These are phyloP conservation scores for Apogon hyalosoma DNA, from an alignment of 2,797 vertebrate genomes.

Conservation along the genomic window DNA sequence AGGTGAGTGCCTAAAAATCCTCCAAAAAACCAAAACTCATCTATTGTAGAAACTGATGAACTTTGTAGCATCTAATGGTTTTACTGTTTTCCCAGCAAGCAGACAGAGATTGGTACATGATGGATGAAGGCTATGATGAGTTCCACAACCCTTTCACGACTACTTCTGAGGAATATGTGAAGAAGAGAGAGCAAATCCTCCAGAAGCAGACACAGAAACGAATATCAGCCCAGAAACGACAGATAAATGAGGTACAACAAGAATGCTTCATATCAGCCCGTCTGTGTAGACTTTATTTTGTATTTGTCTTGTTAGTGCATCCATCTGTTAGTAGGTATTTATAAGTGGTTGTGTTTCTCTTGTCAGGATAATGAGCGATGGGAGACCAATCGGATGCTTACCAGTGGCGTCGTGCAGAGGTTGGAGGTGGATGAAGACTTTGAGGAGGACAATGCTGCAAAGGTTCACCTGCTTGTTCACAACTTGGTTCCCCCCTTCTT, in stretches of 20 bases:
- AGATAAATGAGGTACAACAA: constrained; percentile 94
- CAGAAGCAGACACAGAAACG: constrained; percentile 98
- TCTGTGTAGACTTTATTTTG: neutral
- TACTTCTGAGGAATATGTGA: constrained; percentile 94
- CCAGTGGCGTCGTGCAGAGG: constrained; percentile 97
- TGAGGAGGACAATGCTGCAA: constrained; percentile 97
- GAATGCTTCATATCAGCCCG: neutral
- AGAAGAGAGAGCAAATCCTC: constrained; percentile 95
- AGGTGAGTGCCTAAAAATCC: constrained; percentile 79
- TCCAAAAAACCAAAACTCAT: neutral
- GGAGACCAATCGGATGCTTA: constrained; percentile 99
- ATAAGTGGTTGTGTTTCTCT: constrained; percentile 26
- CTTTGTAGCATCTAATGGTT: constrained; percentile 5
- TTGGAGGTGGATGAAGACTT: constrained; percentile 98
- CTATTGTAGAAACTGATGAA: neutral
- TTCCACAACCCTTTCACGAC: constrained; percentile 96
- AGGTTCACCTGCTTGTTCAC: constrained; percentile 96
- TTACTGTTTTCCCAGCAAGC: constrained; percentile 90
- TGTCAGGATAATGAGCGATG: constrained; percentile 96
- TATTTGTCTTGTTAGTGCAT: neutral
- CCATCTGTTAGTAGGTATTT: neutral
- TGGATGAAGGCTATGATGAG: constrained; percentile 98
- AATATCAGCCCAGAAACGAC: constrained; percentile 95
- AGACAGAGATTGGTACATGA: constrained; percentile 99
- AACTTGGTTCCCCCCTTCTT: constrained; percentile 98